A percentile compares a stretch with the other conserved stretches of the same genome.
Evolutionary conservation across 2,888 invertebrate genomes (phyloP).

Genomic region (Pecten maximus): DNA sequence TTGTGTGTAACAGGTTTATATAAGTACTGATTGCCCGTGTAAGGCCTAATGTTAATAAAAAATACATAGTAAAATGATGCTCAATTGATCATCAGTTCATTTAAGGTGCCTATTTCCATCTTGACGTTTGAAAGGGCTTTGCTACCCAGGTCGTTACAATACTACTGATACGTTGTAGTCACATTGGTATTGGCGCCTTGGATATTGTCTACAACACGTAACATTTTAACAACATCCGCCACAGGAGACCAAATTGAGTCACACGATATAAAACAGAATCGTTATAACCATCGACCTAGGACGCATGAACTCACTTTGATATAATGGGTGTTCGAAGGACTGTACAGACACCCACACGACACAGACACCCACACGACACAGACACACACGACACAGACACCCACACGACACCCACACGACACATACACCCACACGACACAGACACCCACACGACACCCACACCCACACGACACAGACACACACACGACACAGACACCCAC

Average conservation of each 20-base stretch:
- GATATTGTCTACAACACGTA: slow-evolving; percentile 1
- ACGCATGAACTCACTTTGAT: not conserved
- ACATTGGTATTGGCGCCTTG: slow-evolving; percentile 14
- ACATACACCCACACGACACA: too few relatives aligned
- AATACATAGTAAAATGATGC: not conserved
- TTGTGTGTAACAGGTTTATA: too few relatives aligned
- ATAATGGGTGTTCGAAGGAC: too few relatives aligned
- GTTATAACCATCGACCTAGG: not conserved
- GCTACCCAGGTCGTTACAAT: not conserved
- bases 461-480: too few relatives aligned
- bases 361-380: too few relatives aligned
- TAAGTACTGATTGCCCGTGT: too few relatives aligned
- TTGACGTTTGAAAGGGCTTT: not conserved
- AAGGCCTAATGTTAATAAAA: too few relatives aligned
- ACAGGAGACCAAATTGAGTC: not conserved
- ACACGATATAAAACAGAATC: not conserved
- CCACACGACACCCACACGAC: too few relatives aligned
- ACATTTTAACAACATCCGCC: not conserved
- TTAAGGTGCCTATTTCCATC: not conserved
- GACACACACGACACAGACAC: too few relatives aligned
- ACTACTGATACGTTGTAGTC: not conserved
- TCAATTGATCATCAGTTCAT: not conserved
- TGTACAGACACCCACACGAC: too few relatives aligned
- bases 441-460: too few relatives aligned
- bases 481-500: too few relatives aligned